A percentile compares a stretch with the other conserved stretches of the same genome.
Conservation (phyloP, 2,113 vertebrate genomes). For the Calidris pugnax region DNA sequence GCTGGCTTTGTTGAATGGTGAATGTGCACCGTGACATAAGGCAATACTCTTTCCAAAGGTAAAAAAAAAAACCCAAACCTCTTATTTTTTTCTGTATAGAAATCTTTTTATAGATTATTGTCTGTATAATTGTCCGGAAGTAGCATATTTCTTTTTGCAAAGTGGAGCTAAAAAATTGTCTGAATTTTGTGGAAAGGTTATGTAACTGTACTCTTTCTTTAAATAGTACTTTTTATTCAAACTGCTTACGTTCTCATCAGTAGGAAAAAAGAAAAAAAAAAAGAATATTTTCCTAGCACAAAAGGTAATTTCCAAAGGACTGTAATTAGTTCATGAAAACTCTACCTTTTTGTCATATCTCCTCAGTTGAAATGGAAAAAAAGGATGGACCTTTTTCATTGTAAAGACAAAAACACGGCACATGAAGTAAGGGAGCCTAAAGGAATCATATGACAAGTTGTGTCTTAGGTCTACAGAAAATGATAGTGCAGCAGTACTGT, state of each 20-base stretch:
- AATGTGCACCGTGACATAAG: not conserved
- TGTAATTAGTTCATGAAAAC: conserved; percentile 78
- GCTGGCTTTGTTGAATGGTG: conserved; percentile 17
- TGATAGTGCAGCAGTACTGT: conserved; percentile 25
- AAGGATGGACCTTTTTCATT: conserved; percentile 65
- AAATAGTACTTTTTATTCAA: conserved; percentile 81
- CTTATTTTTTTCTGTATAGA: conserved; percentile 31
- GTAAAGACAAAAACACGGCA: conserved; percentile 53
- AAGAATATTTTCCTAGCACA: conserved; percentile 73
- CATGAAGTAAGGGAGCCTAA: conserved; percentile 38
- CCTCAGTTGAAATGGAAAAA: conserved; percentile 51
- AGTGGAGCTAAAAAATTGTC: conserved; percentile 71
- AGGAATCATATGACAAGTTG: conserved; percentile 41
- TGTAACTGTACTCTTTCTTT: conserved; percentile 82
- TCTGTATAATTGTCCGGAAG: conserved; percentile 70
- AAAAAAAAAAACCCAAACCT: not conserved
- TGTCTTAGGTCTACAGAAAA: conserved; percentile 55
- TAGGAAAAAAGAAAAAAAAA: not conserved
- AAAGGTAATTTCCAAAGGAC: conserved; percentile 75
- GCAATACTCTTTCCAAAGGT: conserved; percentile 31
- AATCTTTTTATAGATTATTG: conserved; percentile 71
- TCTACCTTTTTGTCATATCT: conserved; percentile 73
- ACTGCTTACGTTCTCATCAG: conserved; percentile 75
- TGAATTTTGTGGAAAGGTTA: conserved; percentile 81
- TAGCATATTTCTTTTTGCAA: conserved; percentile 30